phyloP scores from a whole-genome alignment of 2,113 vertebrate species.

The Ctenodactylus gundi region DNA sequence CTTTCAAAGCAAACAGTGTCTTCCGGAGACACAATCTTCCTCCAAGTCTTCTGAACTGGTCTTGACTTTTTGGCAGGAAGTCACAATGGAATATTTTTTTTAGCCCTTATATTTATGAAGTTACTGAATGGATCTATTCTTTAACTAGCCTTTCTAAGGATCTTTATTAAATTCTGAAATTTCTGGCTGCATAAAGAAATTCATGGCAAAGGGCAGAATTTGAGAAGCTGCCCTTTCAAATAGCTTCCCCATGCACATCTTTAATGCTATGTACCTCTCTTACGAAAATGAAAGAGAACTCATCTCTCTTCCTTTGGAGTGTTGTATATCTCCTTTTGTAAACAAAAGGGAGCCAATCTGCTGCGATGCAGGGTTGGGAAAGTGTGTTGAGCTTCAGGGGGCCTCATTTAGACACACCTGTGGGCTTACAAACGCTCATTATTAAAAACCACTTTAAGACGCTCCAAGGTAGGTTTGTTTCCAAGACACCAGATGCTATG shows the following conservation, averaged over 20 bases:
- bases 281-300: constrained; percentile 7
- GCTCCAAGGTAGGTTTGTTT: neutral
- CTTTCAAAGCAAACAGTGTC: neutral
- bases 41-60: neutral
- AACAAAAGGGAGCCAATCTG: constrained; percentile 43
- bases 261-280: neutral
- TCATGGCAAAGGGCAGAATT: neutral
- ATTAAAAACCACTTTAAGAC: constrained; percentile 52
- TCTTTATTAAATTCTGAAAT: constrained; percentile 30
- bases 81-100: neutral
- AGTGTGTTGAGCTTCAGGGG: neutral
- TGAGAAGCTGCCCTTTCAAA: neutral
- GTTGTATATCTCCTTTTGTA: constrained; percentile 23
- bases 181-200: neutral
- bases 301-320: neutral
- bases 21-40: neutral
- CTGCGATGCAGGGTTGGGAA: constrained; percentile 4
- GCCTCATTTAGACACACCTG: neutral
- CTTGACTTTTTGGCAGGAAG: constrained; percentile 50
- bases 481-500: neutral
- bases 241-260: neutral
- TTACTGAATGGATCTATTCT: constrained; percentile 42
- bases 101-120: neutral
- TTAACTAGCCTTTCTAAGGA: constrained; percentile 2
- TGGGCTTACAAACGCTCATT: neutral